Percentiles rank a stretch among this genome's conserved stretches.
phyloP scores from a whole-genome alignment of 1,140 invertebrate species.

The Drosophila serrata region DNA sequence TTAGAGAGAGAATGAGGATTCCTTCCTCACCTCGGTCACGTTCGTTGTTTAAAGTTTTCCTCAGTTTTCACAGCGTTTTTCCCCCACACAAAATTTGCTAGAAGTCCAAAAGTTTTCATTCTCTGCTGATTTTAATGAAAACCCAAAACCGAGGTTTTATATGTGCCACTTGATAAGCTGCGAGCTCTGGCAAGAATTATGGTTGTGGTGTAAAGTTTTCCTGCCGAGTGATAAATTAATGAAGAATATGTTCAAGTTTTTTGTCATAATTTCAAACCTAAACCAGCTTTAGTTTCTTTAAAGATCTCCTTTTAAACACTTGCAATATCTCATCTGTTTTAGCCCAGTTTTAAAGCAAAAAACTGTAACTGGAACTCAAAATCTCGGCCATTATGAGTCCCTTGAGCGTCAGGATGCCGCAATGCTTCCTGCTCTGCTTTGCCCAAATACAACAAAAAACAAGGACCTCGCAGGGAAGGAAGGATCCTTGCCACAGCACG shows the following conservation, averaged over 20 bases:
- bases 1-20: constrained; percentile 33
- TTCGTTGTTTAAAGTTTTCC: constrained; percentile 66
- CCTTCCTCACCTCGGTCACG: constrained; percentile 63
- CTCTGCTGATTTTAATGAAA: constrained; percentile 55
- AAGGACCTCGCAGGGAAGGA: background rate
- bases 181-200: constrained; percentile 48
- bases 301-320: constrained; percentile 1
- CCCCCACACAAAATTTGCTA: constrained; percentile 33
- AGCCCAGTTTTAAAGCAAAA: constrained; percentile 2
- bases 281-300: constrained; percentile 1
- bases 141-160: constrained; percentile 5
- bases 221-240: constrained; percentile 29
- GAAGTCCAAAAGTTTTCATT: constrained; percentile 42
- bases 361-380: constrained; percentile 48
- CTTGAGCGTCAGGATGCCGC: constrained; percentile 51
- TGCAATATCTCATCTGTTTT: constrained; percentile 15
- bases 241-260: constrained; percentile 16
- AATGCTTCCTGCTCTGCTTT: constrained; percentile 57
- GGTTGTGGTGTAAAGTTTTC: constrained; percentile 19
- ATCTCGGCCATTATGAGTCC: constrained; percentile 74
- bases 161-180: constrained; percentile 44
- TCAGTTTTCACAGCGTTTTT: constrained; percentile 15
- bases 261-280: constrained; percentile 1
- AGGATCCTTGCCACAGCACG: constrained; percentile 43
- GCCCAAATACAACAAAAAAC: constrained; percentile 1